These are phyloP conservation scores for Tachina fera DNA, from an alignment of 2,888 invertebrate genomes.

Conservation along the genomic window DNA sequence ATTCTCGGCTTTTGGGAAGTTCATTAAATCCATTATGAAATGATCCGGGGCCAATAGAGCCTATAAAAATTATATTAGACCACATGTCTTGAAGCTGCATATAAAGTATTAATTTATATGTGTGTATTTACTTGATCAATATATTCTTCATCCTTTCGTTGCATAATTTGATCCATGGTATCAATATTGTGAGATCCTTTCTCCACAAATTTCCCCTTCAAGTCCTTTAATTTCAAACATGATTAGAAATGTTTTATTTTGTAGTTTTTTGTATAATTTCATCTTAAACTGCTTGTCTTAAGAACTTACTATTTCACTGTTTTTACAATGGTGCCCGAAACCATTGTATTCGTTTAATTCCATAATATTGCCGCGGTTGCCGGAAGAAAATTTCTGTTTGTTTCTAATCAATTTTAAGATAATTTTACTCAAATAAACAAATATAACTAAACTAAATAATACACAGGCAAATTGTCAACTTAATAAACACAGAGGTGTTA, in stretches of 20 bases:
- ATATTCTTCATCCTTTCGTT: conserved; percentile 77
- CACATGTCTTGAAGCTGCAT: not conserved
- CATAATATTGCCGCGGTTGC: conserved; percentile 45
- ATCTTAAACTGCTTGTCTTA: not conserved
- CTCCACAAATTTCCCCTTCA: conserved; percentile 56
- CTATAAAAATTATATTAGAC: conserved; percentile 72
- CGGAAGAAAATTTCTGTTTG: conserved; percentile 51
- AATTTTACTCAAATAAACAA: conserved; percentile 63
- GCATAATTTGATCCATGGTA: conserved; percentile 67
- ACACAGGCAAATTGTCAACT: conserved; percentile 47
- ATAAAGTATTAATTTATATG: not conserved
- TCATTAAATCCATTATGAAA: conserved; percentile 81
- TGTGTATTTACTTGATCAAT: conserved; percentile 82
- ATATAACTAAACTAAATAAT: conserved; percentile 60
- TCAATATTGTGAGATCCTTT: conserved; percentile 57
- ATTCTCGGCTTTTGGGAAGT: conserved; percentile 73
- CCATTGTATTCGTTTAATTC: conserved; percentile 68
- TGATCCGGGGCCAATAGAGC: conserved; percentile 80
- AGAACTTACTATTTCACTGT: conserved; percentile 59
- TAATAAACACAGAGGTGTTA: conserved; percentile 17
- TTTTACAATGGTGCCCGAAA: conserved; percentile 62
- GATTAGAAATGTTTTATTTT: not conserved
- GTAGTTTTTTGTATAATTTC: not conserved
- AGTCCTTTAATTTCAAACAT: conserved; percentile 38
- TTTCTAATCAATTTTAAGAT: conserved; percentile 73